Evolutionary conservation across 2,888 invertebrate species (phyloP).

Genomic region (Xylota segnis): DNA sequence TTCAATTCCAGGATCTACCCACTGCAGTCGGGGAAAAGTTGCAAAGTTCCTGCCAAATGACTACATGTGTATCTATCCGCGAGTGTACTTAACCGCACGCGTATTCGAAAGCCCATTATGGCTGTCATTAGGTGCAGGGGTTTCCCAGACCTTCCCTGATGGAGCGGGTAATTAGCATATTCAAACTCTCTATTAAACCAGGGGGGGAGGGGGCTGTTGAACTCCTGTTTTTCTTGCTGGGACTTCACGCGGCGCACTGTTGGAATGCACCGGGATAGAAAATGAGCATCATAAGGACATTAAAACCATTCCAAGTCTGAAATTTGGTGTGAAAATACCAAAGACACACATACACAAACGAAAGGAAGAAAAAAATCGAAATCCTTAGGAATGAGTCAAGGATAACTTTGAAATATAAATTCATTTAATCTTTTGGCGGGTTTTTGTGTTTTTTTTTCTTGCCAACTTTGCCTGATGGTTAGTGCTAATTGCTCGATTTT

Average conservation of each 20-base stretch:
- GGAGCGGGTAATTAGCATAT: slow-evolving; percentile 61
- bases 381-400: slow-evolving; percentile 32
- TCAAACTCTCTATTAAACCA: slow-evolving; percentile 52
- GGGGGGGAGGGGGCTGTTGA: slow-evolving; percentile 30
- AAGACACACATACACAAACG: slow-evolving; percentile 15
- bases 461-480: slow-evolving; percentile 18
- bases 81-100: slow-evolving; percentile 51
- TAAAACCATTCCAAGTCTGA: slow-evolving; percentile 50
- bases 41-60: slow-evolving; percentile 14
- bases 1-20: slow-evolving; percentile 25
- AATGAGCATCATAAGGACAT: slow-evolving; percentile 60
- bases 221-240: slow-evolving; percentile 23
- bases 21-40: slow-evolving; percentile 9
- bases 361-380: background rate
- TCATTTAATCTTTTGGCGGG: slow-evolving; percentile 48
- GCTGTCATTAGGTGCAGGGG: slow-evolving; percentile 55
- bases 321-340: slow-evolving; percentile 49
- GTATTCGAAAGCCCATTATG: slow-evolving; percentile 44
- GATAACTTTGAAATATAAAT: slow-evolving; percentile 65
- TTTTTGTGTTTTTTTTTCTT: no score
- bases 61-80: slow-evolving; percentile 6
- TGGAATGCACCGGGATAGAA: slow-evolving; percentile 61
- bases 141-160: background rate
- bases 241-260: slow-evolving; percentile 1
- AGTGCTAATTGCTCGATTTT: slow-evolving; percentile 65